Percentiles rank a stretch among this genome's conserved stretches.
Evolutionary conservation across 2,797 vertebrate species (phyloP).

Genomic region (Falco biarmicus): DNA sequence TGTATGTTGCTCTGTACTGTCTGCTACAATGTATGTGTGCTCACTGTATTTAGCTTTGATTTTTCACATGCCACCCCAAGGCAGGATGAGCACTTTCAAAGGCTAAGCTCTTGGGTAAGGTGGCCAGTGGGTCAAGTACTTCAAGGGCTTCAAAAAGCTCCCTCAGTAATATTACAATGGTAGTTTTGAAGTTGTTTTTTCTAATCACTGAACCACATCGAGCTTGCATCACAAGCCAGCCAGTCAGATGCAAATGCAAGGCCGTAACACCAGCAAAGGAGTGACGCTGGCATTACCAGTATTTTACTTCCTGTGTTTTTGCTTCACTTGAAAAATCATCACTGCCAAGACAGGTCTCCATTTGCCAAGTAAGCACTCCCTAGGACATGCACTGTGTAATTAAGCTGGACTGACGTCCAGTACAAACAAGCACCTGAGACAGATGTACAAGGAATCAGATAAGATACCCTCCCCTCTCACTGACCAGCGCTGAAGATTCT

Average conservation of each 20-base stretch:
- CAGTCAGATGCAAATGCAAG: not conserved
- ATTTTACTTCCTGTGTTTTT: slow-evolving; percentile 46
- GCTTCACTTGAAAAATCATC: slow-evolving; percentile 26
- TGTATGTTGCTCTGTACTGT: not conserved
- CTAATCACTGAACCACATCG: not conserved
- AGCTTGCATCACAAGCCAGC: not conserved
- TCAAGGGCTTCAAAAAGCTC: not conserved
- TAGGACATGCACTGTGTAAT: slow-evolving; percentile 1
- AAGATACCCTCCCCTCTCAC: not conserved
- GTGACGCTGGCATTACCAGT: not conserved
- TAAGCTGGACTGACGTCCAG: not conserved
- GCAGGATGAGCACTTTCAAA: not conserved
- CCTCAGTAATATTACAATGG: not conserved
- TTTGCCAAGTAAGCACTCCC: slow-evolving; percentile 24
- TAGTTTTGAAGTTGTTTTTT: not conserved
- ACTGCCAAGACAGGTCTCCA: slow-evolving; percentile 1
- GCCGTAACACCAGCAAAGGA: not conserved
- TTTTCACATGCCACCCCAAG: not conserved
- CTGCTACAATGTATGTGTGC: not conserved
- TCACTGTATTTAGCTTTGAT: not conserved
- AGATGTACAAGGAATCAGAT: not conserved
- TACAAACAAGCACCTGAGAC: not conserved
- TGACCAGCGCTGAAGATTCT: not conserved
- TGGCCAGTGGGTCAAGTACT: not conserved
- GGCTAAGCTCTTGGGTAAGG: not conserved